These are phyloP conservation scores for Gouania willdenowi DNA, from an alignment of 2,797 vertebrate genomes.

Conservation along the genomic window DNA sequence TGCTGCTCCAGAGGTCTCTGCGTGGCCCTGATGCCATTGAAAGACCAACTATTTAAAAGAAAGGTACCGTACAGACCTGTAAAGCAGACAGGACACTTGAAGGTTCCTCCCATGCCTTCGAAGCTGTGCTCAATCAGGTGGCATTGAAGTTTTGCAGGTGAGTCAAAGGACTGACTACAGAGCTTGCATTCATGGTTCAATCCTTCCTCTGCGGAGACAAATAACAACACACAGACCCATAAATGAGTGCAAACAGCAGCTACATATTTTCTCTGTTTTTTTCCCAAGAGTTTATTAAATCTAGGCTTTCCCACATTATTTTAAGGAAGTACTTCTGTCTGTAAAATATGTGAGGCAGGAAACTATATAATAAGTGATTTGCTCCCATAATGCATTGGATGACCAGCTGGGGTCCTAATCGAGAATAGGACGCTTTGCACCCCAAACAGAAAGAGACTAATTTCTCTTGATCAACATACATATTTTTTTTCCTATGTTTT, in stretches of 20 bases:
- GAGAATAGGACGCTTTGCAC: conserved; percentile 42
- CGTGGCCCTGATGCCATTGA: no score
- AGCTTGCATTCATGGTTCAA: conserved; percentile 98
- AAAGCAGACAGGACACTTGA: conserved; percentile 98
- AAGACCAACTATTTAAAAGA: no score
- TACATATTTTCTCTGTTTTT: conserved; percentile 37
- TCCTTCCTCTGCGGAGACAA: conserved; percentile 86
- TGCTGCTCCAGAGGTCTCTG: no score
- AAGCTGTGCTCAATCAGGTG: conserved; percentile 99
- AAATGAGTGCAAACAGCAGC: conserved; percentile 37
- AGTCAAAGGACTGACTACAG: conserved; percentile 97
- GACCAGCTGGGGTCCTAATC: conserved; percentile 50
- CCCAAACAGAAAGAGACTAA: conserved; percentile 27
- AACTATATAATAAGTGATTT: conserved; percentile 54
- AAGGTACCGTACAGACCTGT: no score
- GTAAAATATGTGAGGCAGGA: conserved; percentile 42
- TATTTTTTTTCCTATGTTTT: no score
- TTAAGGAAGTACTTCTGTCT: conserved; percentile 47
- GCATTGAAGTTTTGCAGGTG: conserved; percentile 96
- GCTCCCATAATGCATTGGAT: conserved; percentile 61
- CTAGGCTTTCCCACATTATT: no score
- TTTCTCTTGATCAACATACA: conserved; percentile 36
- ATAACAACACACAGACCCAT: conserved; percentile 38
- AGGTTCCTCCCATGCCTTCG: conserved; percentile 98
- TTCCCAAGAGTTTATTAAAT: no score